Evolutionary conservation across 2,113 vertebrate species (phyloP).

Genomic region (Chaetodon trifascialis): DNA sequence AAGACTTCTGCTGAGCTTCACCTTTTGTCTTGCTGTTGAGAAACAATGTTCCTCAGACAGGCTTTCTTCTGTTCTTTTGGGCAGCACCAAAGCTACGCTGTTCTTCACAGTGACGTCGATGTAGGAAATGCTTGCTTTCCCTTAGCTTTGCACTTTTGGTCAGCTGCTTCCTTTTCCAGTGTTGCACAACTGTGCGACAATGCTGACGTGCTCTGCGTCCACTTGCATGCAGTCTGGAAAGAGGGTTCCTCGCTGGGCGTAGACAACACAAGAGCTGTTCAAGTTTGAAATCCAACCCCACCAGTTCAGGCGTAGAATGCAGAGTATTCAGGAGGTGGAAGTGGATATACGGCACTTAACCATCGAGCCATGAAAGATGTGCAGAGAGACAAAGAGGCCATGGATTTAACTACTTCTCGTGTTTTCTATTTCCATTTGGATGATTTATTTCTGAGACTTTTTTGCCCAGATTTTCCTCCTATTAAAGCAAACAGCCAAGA

Average conservation of each 20-base stretch:
- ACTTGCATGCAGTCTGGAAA: background rate
- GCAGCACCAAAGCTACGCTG: too few relatives aligned
- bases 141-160: slow-evolving; percentile 50
- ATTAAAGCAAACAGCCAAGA: background rate
- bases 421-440: background rate
- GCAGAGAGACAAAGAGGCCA: background rate
- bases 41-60: background rate
- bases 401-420: background rate
- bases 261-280: slow-evolving; percentile 14
- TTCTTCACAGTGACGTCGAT: background rate
- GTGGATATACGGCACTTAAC: slow-evolving; percentile 12
- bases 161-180: slow-evolving; percentile 50
- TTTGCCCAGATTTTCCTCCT: background rate
- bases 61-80: background rate
- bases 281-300: slow-evolving; percentile 25
- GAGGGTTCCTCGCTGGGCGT: background rate
- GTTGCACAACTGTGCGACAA: slow-evolving; percentile 38
- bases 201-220: background rate
- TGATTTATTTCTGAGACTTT: background rate
- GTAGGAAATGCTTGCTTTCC: slow-evolving; percentile 56
- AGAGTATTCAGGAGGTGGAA: slow-evolving; percentile 29
- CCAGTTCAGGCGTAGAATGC: slow-evolving; percentile 6
- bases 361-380: slow-evolving; percentile 10
- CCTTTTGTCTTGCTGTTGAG: background rate
- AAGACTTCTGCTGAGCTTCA: background rate